phyloP scores from a whole-genome alignment of 2,797 vertebrate genomes.

The Chelon auratus region DNA sequence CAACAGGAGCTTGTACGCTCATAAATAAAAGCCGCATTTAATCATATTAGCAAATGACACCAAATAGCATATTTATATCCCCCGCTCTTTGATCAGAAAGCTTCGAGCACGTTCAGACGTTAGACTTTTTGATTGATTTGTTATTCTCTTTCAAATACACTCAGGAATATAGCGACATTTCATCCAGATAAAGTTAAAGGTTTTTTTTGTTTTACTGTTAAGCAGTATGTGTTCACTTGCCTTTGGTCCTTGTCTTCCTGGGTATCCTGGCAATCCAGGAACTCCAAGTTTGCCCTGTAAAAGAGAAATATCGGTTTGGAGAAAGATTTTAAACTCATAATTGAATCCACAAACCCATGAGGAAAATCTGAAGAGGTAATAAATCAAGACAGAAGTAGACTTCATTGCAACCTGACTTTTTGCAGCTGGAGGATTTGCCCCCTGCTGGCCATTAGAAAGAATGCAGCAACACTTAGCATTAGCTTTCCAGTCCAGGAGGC shows the following conservation, averaged over 20 bases:
- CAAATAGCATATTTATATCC: constrained; percentile 74
- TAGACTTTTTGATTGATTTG: constrained; percentile 38
- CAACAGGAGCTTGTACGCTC: constrained; percentile 26
- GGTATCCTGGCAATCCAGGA: constrained; percentile 96
- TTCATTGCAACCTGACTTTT: no score
- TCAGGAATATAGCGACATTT: not conserved
- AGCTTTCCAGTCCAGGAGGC: no score
- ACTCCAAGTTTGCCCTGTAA: constrained; percentile 96
- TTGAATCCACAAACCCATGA: no score
- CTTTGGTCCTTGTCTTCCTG: constrained; percentile 97
- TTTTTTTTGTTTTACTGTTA: not conserved
- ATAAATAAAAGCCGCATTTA: constrained; percentile 46
- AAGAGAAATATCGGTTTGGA: not conserved
- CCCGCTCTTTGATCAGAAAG: constrained; percentile 78
- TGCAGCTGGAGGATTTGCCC: no score
- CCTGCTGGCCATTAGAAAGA: no score
- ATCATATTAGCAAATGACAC: constrained; percentile 62
- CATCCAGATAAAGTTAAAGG: not conserved
- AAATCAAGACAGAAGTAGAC: no score
- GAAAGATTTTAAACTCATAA: not conserved
- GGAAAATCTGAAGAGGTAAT: no score
- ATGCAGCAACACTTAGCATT: no score
- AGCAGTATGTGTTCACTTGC: constrained; percentile 72
- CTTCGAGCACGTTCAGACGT: constrained; percentile 73
- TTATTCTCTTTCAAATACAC: constrained; percentile 30